phyloP scores from a whole-genome alignment of 37 sponge, comb jelly and placozoan genomes.

The Ianthella basta region DNA sequence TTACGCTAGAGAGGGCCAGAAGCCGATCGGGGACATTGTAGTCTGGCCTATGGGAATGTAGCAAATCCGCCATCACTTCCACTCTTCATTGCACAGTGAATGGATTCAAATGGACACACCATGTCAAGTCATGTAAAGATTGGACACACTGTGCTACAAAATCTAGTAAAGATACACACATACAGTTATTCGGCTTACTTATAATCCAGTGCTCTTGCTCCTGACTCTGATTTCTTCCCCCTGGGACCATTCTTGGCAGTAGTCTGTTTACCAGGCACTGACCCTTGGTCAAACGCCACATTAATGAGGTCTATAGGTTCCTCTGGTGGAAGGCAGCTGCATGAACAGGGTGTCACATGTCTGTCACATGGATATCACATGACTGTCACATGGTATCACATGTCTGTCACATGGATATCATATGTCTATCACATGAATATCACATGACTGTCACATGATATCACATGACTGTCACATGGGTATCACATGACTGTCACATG shows the following conservation, averaged over 20 bases:
- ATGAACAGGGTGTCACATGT: background rate
- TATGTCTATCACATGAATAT: too few relatives aligned
- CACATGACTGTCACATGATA: background rate
- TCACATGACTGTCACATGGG: background rate
- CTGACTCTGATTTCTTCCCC: background rate
- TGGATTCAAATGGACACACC: too few relatives aligned
- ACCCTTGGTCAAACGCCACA: conserved; percentile 88
- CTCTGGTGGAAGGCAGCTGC: conserved; percentile 62
- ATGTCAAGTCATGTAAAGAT: too few relatives aligned
- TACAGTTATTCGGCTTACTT: too few relatives aligned
- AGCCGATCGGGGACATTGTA: conserved; percentile 91
- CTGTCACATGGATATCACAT: background rate
- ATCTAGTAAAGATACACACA: too few relatives aligned
- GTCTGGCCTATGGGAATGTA: background rate
- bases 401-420: too few relatives aligned
- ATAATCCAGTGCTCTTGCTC: too few relatives aligned
- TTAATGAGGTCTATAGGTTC: conserved; percentile 96
- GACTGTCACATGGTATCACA: too few relatives aligned
- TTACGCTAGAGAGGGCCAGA: conserved; percentile 60
- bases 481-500: background rate
- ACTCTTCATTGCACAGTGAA: background rate
- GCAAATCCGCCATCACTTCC: background rate
- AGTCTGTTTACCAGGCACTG: background rate
- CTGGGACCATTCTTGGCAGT: background rate
- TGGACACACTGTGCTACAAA: too few relatives aligned